Evolutionary conservation across 2,113 vertebrate genomes (phyloP).

Genomic region (Forbesichthys agassizii): DNA sequence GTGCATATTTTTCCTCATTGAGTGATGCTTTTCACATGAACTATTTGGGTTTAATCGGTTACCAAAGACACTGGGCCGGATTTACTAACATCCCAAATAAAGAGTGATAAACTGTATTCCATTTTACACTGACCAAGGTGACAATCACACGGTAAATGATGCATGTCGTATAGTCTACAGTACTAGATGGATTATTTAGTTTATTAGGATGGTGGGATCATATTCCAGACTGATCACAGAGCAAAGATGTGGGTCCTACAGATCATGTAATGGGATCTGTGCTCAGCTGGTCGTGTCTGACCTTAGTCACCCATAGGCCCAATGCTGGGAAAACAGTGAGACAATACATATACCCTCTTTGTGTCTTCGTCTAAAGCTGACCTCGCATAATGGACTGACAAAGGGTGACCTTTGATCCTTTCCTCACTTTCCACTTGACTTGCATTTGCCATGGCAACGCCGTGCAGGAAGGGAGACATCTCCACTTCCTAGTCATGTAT

Average conservation of each 20-base stretch:
- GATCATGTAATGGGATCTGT: constrained; percentile 40
- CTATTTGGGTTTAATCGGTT: too few species aligned
- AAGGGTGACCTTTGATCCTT: constrained; percentile 41
- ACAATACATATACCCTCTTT: constrained; percentile 13
- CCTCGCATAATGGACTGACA: constrained; percentile 41
- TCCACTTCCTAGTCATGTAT: constrained; percentile 27
- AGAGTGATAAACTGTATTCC: too few species aligned
- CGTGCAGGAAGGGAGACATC: constrained; percentile 33
- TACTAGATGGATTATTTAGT: constrained; percentile 2
- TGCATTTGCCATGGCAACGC: constrained; percentile 38
- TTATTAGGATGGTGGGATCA: constrained; percentile 44
- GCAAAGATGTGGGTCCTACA: constrained; percentile 23
- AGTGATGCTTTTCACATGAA: too few species aligned
- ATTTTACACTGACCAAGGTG: too few species aligned
- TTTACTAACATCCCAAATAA: too few species aligned
- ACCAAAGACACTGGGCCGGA: too few species aligned
- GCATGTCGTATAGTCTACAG: constrained; percentile 16
- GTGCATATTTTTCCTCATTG: too few species aligned
- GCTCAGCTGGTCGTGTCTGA: constrained; percentile 38
- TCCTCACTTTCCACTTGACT: constrained; percentile 20
- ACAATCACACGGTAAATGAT: too few species aligned
- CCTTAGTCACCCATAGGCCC: constrained; percentile 39
- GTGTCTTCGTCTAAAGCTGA: constrained; percentile 46
- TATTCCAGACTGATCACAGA: constrained; percentile 30
- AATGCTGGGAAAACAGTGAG: background rate